phyloP scores from a whole-genome alignment of 2,888 invertebrate species.

The Endomychus coccineus region DNA sequence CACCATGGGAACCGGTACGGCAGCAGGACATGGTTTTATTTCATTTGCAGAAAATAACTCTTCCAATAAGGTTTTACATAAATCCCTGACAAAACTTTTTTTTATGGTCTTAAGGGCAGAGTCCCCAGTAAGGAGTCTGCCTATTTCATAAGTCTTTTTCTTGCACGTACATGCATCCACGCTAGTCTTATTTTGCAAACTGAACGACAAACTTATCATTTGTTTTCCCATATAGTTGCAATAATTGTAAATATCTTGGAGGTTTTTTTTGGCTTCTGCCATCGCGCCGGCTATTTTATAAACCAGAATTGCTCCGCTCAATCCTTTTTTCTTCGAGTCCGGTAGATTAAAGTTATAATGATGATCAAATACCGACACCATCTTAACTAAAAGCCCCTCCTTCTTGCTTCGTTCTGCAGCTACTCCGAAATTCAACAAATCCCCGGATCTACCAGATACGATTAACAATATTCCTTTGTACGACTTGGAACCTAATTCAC shows the following conservation, averaged over 20 bases:
- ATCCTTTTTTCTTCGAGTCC: conserved; percentile 37
- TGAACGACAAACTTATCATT: conserved; percentile 62
- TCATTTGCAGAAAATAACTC: conserved; percentile 32
- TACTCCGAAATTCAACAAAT: conserved; percentile 73
- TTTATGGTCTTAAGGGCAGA: conserved; percentile 42
- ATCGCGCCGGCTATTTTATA: conserved; percentile 68
- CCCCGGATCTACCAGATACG: conserved; percentile 71
- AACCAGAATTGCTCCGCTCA: conserved; percentile 51
- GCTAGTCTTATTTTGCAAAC: conserved; percentile 50
- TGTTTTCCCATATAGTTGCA: conserved; percentile 47
- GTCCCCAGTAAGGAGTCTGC: conserved; percentile 52
- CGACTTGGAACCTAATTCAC: conserved; percentile 33
- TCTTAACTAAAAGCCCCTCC: conserved; percentile 49
- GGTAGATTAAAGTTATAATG: conserved; percentile 43
- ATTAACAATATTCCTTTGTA: conserved; percentile 63
- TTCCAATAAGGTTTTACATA: conserved; percentile 46
- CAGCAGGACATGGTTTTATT: conserved; percentile 22
- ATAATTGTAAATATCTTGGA: conserved; percentile 51
- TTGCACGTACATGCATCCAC: conserved; percentile 24
- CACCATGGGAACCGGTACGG: conserved; percentile 43
- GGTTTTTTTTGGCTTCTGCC: conserved; percentile 52
- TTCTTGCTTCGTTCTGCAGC: conserved; percentile 67
- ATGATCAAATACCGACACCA: conserved; percentile 63
- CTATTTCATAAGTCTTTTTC: conserved; percentile 45
- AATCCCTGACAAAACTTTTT: conserved; percentile 43